Conservation (phyloP, 2,797 vertebrate genomes). For the Cephalopachus bancanus region DNA sequence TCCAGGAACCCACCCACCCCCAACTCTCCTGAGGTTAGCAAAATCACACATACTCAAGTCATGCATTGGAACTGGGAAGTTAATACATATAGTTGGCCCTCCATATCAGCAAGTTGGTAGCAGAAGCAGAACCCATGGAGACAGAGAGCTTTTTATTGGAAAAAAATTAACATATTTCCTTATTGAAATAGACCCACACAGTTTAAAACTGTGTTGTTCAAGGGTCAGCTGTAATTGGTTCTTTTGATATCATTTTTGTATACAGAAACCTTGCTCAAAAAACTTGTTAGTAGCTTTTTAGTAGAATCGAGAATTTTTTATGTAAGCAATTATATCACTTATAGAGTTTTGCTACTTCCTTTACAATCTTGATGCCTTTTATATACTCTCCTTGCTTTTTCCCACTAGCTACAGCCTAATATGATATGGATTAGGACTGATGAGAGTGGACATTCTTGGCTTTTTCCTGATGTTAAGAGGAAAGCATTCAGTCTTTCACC, state of each 20-base stretch:
- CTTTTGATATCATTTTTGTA: slow-evolving; percentile 34
- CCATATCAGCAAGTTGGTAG: not conserved
- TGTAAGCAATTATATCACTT: not conserved
- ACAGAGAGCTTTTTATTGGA: not conserved
- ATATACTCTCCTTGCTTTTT: not conserved
- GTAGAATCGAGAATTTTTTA: not conserved
- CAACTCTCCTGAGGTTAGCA: not conserved
- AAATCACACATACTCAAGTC: not conserved
- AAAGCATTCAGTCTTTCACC: not conserved
- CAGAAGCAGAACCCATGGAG: not conserved
- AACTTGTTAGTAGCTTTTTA: not conserved
- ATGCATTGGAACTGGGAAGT: too few relatives aligned
- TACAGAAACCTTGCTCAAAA: not conserved
- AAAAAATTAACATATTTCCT: not conserved
- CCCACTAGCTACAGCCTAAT: not conserved
- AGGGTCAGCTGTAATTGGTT: not conserved
- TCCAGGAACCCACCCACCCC: not conserved
- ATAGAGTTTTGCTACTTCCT: not conserved
- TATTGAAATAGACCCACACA: not conserved
- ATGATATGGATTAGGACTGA: not conserved
- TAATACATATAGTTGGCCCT: not conserved
- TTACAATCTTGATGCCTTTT: not conserved
- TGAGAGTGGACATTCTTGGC: not conserved
- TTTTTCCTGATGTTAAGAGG: not conserved
- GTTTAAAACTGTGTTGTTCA: not conserved